Conservation (phyloP, 2,113 vertebrate genomes). For the Zosterops borbonicus region DNA sequence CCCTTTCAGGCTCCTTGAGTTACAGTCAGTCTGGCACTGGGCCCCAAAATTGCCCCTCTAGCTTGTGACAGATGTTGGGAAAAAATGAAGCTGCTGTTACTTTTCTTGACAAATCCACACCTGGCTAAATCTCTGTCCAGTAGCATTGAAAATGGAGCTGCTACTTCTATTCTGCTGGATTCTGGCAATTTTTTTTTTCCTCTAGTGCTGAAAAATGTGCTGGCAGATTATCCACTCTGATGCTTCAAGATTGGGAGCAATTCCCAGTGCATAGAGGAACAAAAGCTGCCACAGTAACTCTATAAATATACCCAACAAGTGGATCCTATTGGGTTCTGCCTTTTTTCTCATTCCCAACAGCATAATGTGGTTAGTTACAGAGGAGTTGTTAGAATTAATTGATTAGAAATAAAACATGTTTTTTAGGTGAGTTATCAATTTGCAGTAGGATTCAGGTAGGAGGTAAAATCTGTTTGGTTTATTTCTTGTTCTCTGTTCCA, state of each 20-base stretch:
- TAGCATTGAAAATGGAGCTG: not conserved
- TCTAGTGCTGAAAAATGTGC: not conserved
- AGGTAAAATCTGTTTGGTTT: not conserved
- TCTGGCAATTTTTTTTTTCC: not conserved
- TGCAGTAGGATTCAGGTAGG: not conserved
- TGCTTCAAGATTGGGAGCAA: not conserved
- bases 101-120: not conserved
- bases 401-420: not conserved
- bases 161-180: not conserved
- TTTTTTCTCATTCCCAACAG: not conserved
- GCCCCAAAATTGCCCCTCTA: not conserved
- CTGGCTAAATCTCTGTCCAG: not conserved
- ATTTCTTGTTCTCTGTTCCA: not conserved
- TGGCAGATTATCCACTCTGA: not conserved
- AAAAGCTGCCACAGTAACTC: not conserved
- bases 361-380: not conserved
- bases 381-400: not conserved
- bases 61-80: not conserved
- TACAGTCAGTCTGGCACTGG: not conserved
- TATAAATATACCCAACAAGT: conserved; percentile 44
- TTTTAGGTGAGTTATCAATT: not conserved
- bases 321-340: not conserved
- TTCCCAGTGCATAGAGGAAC: not conserved
- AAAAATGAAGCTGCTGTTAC: not conserved
- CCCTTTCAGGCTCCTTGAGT: not conserved